phyloP scores from a whole-genome alignment of 2,797 vertebrate genomes.

The Hippocampus kuda region DNA sequence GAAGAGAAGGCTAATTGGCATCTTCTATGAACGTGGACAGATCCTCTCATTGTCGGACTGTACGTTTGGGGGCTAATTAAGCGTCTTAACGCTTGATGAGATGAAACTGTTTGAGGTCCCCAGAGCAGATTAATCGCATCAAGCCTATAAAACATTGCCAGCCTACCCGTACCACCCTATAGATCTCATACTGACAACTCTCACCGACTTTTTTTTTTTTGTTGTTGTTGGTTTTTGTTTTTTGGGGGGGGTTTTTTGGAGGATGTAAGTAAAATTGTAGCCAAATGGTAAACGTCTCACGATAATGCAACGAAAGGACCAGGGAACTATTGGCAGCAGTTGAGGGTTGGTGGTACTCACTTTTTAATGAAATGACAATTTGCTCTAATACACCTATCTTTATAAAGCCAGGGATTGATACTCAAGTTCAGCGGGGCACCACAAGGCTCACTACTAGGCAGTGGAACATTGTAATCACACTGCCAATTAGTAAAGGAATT shows the following conservation, averaged over 20 bases:
- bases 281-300: background rate
- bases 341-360: too few relatives aligned
- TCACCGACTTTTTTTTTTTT: background rate
- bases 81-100: constrained; percentile 63
- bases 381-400: background rate
- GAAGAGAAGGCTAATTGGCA: constrained; percentile 60
- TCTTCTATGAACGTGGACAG: constrained; percentile 60
- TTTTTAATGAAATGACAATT: too few relatives aligned
- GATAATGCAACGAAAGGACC: too few relatives aligned
- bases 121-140: constrained; percentile 61
- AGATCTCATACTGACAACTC: background rate
- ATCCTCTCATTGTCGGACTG: constrained; percentile 61
- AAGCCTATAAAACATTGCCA: constrained; percentile 60
- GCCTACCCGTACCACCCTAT: constrained; percentile 20
- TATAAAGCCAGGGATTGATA: background rate
- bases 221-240: background rate
- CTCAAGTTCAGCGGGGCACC: background rate
- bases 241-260: too few relatives aligned
- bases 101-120: constrained; percentile 62
- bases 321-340: too few relatives aligned
- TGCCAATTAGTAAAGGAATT: too few relatives aligned
- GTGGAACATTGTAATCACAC: too few relatives aligned
- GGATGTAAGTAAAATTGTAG: background rate
- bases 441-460: background rate
- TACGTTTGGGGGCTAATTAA: constrained; percentile 65